Base-by-base conservation (phyloP, 2,113 vertebrate species). In the Phainopepla nitens region DNA sequence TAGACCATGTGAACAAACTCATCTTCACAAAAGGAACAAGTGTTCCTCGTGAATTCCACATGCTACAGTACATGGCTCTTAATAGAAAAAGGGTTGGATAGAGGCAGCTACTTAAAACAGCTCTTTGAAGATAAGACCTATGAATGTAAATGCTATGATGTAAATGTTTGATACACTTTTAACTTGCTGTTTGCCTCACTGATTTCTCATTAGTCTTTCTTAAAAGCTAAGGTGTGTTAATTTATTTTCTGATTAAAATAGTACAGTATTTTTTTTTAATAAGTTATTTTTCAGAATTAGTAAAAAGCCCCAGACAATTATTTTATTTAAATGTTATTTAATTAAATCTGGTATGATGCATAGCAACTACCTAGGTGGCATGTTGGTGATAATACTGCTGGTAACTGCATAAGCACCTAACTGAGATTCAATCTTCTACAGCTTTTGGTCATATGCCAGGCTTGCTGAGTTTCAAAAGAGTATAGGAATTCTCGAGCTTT, bases 231-330 rank as follows among this genome's bases (percentile, higher is more conserved):
- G 22, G 12, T n/a, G 3, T 24, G 25, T 50, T 76, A 50, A 44
- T 72, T 90, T 66, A 54, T 82, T 76, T 61, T 62, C 17, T 58
- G 25, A 75, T 54, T 51, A 44, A 71, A 79, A 62, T 29, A 53
- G 9, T 14, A 25, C 33, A 39, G 6, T 41, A 7, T 12, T 65
- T 28, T 57, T 11, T 78, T 33, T 7, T 39, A 27, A 7, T n/a
- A n/a, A 31, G 2, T 53, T 77, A 31, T 45, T 94, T 86, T 45
- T 2, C 23, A 3, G 5, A 51, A 62, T 47, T 82, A 28, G 25
- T 56, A 44, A 82, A 64, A 64, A 36, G 13, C 0, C 5, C 11
- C 3, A 41, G 16, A 15, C 1, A 28, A 28, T 7, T 35, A 1
- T 64, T 64, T 69, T 35, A 33, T n/a, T 70, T 66, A 62, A 87